Evolutionary conservation across 2,113 vertebrate genomes (phyloP).

Genomic region (Prochilodus magdalenae): DNA sequence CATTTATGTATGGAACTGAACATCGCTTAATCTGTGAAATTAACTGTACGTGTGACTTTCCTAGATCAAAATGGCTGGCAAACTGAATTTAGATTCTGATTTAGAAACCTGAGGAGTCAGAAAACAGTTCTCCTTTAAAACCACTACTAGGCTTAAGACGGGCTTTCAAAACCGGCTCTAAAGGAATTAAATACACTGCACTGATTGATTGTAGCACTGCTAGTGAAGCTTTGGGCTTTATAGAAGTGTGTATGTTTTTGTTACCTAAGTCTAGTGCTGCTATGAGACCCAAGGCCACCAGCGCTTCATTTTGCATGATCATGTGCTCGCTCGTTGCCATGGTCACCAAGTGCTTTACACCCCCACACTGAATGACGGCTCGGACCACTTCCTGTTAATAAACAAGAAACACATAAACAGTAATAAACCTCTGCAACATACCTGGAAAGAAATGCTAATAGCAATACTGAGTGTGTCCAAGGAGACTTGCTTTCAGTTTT

Average conservation of each 20-base stretch:
- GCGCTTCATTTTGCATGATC: constrained; percentile 98
- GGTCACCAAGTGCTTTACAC: constrained; percentile 94
- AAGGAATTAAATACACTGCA: background rate
- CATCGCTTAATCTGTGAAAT: background rate
- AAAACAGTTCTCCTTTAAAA: background rate
- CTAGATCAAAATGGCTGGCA: background rate
- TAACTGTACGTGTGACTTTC: background rate
- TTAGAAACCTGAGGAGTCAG: too few relatives aligned
- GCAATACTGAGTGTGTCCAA: too few relatives aligned
- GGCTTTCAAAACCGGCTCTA: background rate
- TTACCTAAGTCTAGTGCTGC: constrained; percentile 92
- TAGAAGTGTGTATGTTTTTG: background rate
- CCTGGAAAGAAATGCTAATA: background rate
- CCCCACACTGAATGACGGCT: constrained; percentile 90
- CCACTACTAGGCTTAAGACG: background rate
- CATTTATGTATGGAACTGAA: too few relatives aligned
- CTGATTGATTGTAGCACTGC: background rate
- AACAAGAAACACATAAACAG: constrained; percentile 13
- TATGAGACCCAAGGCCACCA: constrained; percentile 95
- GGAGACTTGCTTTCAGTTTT: too few relatives aligned
- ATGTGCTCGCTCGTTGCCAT: constrained; percentile 98
- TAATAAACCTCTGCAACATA: background rate
- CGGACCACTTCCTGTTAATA: constrained; percentile 89
- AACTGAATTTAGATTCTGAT: too few relatives aligned
- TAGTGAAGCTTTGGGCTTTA: background rate